Evolutionary conservation across 2,797 vertebrate genomes (phyloP), one percentile per base, ranked within the genome.

Genomic region (Gadopsis bispinosus): DNA sequence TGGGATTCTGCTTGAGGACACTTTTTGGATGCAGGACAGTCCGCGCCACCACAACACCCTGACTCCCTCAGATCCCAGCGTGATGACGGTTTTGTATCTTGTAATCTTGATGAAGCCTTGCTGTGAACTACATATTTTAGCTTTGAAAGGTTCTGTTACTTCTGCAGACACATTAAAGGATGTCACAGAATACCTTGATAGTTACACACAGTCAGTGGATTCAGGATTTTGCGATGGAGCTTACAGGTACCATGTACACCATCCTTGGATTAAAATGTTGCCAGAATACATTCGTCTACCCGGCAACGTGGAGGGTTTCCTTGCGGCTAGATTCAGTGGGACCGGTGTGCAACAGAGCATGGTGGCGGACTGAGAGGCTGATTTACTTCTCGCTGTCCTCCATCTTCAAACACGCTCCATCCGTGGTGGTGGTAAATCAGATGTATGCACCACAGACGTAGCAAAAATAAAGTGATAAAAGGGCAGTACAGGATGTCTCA

Each of bases 341-440:
- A 77, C 75, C 13, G 7, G 62, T 75, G 81, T 83, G 83, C 82
- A 83, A 76, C 81, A 77, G 86, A 83, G 83, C 76, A 51, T 81
- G 69, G 59, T 89, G 81, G 60, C 26, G 10, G 62, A 43, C 45
- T 60, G 70, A 83, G 85, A 89, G 77, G 33, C 85, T 83, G 89
- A 90, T 91, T 90, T 89, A 90, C 77, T 78, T 71, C 73, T 73
- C n/a, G 17, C 67, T 81, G 75, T 84, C 86, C 86, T 87, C 85
- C 78, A 81, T 89, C 85, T 83, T 85, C 80, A 86, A 76, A 76
- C 75, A 50, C 58, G 68, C 73, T 74, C 71, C 53, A 64, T 75
- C 69, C 54, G 61, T 60, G 51, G 68, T 76, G 65, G 75, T 85
- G 86, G 67, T 92, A 91, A 92, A 94, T 93, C 91, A 91, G 81